Conservation (phyloP, 2,888 invertebrate genomes). For the Drosophila hamatofila region DNA sequence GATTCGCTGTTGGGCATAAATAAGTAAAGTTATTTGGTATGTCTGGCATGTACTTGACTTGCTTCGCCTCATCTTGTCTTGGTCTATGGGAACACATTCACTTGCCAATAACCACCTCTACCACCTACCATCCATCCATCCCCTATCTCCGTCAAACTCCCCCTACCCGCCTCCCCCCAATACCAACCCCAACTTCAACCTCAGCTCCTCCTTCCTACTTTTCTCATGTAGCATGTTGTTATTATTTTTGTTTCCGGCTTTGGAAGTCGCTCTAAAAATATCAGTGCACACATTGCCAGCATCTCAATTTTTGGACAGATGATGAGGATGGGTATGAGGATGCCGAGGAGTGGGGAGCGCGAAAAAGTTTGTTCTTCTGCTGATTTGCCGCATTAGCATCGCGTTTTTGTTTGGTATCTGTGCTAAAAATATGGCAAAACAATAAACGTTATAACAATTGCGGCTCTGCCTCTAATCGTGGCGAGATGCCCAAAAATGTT, state of each 20-base stretch:
- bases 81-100: conserved; percentile 12
- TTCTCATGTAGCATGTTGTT: conserved; percentile 38
- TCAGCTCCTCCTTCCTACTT: background rate
- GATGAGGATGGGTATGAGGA: background rate
- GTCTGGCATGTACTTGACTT: conserved; percentile 65
- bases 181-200: background rate
- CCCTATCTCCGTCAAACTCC: background rate
- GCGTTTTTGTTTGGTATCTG: conserved; percentile 41
- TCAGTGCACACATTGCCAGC: conserved; percentile 75
- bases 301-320: conserved; percentile 62
- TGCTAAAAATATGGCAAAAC: conserved; percentile 69
- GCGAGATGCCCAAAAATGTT: conserved; percentile 55
- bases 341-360: background rate
- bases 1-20: conserved; percentile 56
- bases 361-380: conserved; percentile 18
- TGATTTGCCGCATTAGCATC: conserved; percentile 57
- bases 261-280: conserved; percentile 42
- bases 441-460: conserved; percentile 74
- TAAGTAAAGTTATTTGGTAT: conserved; percentile 77
- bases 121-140: background rate
- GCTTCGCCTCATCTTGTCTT: background rate
- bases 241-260: conserved; percentile 47
- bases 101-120: conserved; percentile 12
- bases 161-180: too few species aligned
- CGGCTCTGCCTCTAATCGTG: conserved; percentile 46